Evolutionary conservation across 2,888 invertebrate genomes (phyloP), one percentile per base, ranked within the genome.

Genomic region (Eupithecia tripunctaria): DNA sequence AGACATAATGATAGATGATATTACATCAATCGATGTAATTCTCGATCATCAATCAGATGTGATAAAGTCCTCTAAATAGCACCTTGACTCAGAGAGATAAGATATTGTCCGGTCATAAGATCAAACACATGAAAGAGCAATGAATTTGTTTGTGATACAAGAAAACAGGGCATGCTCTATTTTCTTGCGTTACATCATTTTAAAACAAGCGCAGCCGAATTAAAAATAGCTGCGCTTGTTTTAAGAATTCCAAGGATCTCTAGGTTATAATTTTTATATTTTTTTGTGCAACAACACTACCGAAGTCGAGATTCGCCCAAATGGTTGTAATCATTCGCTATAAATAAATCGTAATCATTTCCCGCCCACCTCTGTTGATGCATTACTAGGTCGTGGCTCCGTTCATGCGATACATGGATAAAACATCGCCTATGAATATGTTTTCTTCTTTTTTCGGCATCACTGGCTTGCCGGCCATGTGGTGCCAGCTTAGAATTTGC

Each of bases 21-120:
- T 51, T 21, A 51, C 60, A 29, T 29, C 29, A 15, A 60, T 60
- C 29, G 29, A 60, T 25, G 56, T 25, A 12, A 56, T 56, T 56
- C 56, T 60, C 12, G 29, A 36, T 43, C 66, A 29, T 66, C 21
- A 41, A 43, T 64, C n/a, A 38, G 18, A 38, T 38, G 36, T 41
- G 25, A 64, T 64, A 38, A 63, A 63, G 8, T 25, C 21, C 38
- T 41, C 41, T 36, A 65, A 65, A 66, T 64, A 64, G 36, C 27
- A 29, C 66, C 25, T 66, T 66, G 66, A 47, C 47, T 66, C 66
- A 66, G 8, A 43, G 65, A 36, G 66, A 66, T 66, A 66, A 29
- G 47, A 66, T 29, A 66, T 64, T 21, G 41, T 64, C 64, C 64
- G 64, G 38, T 64, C n/a, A 64, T 64, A 64, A 64, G 64, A 64